These are phyloP conservation scores for Tamandua tetradactyla DNA, from an alignment of 2,797 vertebrate genomes.

Conservation along the genomic window DNA sequence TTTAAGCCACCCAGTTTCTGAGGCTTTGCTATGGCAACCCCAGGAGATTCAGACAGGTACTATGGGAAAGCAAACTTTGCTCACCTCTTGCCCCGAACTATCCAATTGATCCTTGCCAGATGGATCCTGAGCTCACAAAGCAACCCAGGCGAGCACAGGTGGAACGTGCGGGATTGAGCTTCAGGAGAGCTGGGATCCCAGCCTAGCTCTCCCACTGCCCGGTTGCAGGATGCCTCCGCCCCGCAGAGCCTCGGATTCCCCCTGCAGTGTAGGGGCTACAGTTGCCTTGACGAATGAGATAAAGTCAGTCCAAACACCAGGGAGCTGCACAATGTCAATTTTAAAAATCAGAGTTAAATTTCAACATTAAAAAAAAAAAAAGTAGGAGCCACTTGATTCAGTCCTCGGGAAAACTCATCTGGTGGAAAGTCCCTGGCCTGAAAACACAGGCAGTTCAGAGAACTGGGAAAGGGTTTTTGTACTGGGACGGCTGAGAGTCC, in stretches of 20 bases:
- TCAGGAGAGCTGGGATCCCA: not conserved
- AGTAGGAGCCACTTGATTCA: not conserved
- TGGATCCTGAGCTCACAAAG: not conserved
- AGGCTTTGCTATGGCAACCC: too few species aligned
- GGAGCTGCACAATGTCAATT: not conserved
- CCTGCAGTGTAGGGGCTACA: not conserved
- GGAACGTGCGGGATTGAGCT: not conserved
- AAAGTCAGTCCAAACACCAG: not conserved
- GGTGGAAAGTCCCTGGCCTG: not conserved
- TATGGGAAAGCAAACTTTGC: not conserved
- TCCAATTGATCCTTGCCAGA: not conserved
- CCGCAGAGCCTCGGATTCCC: not conserved
- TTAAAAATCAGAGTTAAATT: constrained; percentile 8
- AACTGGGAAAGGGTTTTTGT: not conserved
- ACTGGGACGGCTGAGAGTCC: not conserved
- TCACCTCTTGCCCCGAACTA: not conserved
- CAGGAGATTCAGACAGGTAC: not conserved
- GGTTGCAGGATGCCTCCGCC: too few species aligned
- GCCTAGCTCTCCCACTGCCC: not conserved
- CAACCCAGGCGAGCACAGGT: fast-evolving
- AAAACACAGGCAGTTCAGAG: not conserved
- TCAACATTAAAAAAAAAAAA: not conserved
- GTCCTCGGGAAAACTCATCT: not conserved
- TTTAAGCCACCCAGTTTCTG: too few species aligned
- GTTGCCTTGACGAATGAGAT: not conserved